Conservation (phyloP, 1,140 invertebrate species). For the Tetraneura akinire region DNA sequence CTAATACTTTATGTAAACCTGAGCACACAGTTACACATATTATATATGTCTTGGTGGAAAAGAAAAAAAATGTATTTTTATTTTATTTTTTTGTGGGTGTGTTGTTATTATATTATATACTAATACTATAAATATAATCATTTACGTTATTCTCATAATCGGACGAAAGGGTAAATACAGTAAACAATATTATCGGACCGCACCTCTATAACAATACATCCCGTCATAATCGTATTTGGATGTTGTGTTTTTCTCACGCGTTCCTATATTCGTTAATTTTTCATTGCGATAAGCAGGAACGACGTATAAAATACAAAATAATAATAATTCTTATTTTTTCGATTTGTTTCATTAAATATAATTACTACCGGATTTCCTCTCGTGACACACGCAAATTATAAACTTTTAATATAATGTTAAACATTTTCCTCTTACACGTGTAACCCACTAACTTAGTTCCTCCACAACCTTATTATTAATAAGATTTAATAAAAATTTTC, state of each 20-base stretch:
- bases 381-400: too few species aligned
- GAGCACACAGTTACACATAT: too few species aligned
- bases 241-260: slow-evolving; percentile 11
- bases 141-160: neutral
- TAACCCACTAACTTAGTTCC: too few species aligned
- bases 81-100: neutral
- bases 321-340: too few species aligned
- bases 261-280: neutral
- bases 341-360: too few species aligned
- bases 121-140: neutral
- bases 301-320: neutral
- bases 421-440: too few species aligned
- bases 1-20: too few species aligned
- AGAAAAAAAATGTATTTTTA: neutral
- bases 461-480: too few species aligned
- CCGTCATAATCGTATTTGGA: neutral
- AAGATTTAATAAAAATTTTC: too few species aligned
- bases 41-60: too few species aligned
- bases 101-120: neutral
- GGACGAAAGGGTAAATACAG: neutral
- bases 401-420: too few species aligned
- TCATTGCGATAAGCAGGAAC: neutral
- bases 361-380: too few species aligned
- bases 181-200: neutral
- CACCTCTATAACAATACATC: neutral